Evolutionary conservation across 2,888 invertebrate genomes (phyloP), one percentile per base, ranked within the genome.

Genomic region (Podabrus alpinus): DNA sequence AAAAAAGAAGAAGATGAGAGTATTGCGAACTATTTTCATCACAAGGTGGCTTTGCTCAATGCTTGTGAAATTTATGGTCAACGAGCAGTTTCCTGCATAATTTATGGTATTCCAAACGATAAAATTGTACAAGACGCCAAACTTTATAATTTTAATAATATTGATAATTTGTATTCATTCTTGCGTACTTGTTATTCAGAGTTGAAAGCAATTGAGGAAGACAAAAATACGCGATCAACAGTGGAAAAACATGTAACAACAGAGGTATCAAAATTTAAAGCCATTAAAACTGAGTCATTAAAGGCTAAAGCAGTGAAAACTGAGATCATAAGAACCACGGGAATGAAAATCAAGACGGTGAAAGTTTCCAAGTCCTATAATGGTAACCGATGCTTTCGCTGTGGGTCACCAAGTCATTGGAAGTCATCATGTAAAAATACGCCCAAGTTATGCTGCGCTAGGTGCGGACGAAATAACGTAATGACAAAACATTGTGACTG

Each of bases 21-120:
- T 17, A 76, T 81, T 66, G 77, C 78, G 13, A 77, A 77, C 19
- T 83, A 83, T 66, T 82, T 83, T 69, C 81, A 81, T 19, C 80
- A 80, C 45, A 83, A 83, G 73, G 80, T 79, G 9, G 80, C 79
- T 62, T 74, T 81, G n/a, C 73, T 82, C 67, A 79, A 80, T 64
- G 76, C 78, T 5, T 80, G 81, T 59, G 80, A 78, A 13, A 81
- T 82, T 17, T 72, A 71, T 10, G 82, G 81, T 17, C 69, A 79
- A 29, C 79, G 78, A 66, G 82, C 83, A 11, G 82, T 83, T 19
- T 82, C 83, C 11, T 82, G 82, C 66, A 73, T 83, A 24, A 82
- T 82, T 70, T 80, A 79, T 16, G 83, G 83, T 16, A 66, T 83
- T n/a, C 19, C 29, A 16, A 68, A 77, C 45, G 11, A 10, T 13